phyloP scores from a whole-genome alignment of 2,888 invertebrate genomes.

The Hypena proboscidalis region DNA sequence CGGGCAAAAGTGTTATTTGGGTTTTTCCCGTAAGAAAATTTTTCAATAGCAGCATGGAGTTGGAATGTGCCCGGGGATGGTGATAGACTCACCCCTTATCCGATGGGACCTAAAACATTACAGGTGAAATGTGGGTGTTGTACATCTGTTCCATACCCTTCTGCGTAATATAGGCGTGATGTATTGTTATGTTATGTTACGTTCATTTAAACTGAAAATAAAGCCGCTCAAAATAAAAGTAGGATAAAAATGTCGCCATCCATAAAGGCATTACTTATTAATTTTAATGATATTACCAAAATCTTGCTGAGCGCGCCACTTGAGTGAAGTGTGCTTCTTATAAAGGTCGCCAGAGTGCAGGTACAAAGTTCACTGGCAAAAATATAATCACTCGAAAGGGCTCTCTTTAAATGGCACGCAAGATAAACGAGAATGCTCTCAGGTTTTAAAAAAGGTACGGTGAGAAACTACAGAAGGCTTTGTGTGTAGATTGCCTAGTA shows the following conservation, averaged over 20 bases:
- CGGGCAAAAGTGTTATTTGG: too few relatives aligned
- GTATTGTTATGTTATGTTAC: too few relatives aligned
- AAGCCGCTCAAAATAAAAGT: slow-evolving; percentile 1
- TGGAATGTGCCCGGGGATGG: too few relatives aligned
- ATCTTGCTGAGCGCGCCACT: slow-evolving; percentile 74
- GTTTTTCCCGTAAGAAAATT: too few relatives aligned
- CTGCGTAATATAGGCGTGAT: too few relatives aligned
- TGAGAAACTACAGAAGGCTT: slow-evolving; percentile 37
- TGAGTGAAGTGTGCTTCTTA: slow-evolving; percentile 67
- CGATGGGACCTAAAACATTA: too few relatives aligned
- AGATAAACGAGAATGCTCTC: slow-evolving; percentile 74
- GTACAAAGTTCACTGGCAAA: slow-evolving; percentile 71
- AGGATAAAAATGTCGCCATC: slow-evolving; percentile 10
- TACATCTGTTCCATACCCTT: too few relatives aligned
- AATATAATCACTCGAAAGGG: slow-evolving; percentile 74
- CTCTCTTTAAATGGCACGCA: slow-evolving; percentile 72
- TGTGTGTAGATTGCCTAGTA: slow-evolving; percentile 23
- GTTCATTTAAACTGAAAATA: neutral
- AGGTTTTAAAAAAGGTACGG: slow-evolving; percentile 55
- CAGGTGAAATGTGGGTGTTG: too few relatives aligned
- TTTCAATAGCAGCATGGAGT: too few relatives aligned
- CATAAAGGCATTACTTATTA: slow-evolving; percentile 62
- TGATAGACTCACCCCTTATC: too few relatives aligned
- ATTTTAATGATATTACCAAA: slow-evolving; percentile 77
- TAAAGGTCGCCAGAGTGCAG: slow-evolving; percentile 67